Conservation (phyloP, 2,113 vertebrate species). For the Centrocercus urophasianus region DNA sequence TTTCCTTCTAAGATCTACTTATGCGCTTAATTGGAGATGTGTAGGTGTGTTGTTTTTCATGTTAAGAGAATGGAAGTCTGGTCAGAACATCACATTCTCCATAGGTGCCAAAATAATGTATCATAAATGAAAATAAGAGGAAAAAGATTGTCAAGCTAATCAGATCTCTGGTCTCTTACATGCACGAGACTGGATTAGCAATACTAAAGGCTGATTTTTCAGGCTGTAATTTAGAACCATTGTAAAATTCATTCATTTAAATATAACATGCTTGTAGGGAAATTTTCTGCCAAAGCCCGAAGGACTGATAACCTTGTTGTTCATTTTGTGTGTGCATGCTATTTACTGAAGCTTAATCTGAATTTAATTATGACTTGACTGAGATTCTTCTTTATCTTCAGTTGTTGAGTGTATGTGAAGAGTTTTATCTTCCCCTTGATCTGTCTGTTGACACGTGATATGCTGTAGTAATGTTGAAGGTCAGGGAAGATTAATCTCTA, state of each 20-base stretch:
- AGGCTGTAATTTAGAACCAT: not conserved
- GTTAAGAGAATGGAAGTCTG: not conserved
- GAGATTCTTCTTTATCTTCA: not conserved
- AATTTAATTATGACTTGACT: not conserved
- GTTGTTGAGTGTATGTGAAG: not conserved
- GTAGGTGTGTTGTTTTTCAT: not conserved
- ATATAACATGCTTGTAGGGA: not conserved
- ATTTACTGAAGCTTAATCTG: constrained; percentile 16
- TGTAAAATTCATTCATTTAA: not conserved
- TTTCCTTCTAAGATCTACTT: not conserved
- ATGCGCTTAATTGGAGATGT: not conserved
- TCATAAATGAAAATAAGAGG: not conserved
- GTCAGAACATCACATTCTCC: not conserved
- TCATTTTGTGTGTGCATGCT: not conserved
- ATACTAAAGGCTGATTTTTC: not conserved
- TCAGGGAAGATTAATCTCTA: not conserved
- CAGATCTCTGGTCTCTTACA: not conserved
- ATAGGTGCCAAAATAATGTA: not conserved
- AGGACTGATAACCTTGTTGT: not conserved
- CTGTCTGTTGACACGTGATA: not conserved
- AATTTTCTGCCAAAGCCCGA: not conserved
- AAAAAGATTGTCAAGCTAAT: not conserved
- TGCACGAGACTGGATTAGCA: not conserved
- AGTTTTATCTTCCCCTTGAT: constrained; percentile 20
- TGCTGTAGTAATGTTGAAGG: not conserved